Conservation (phyloP, 2,797 vertebrate species). For the Todus mexicanus region DNA sequence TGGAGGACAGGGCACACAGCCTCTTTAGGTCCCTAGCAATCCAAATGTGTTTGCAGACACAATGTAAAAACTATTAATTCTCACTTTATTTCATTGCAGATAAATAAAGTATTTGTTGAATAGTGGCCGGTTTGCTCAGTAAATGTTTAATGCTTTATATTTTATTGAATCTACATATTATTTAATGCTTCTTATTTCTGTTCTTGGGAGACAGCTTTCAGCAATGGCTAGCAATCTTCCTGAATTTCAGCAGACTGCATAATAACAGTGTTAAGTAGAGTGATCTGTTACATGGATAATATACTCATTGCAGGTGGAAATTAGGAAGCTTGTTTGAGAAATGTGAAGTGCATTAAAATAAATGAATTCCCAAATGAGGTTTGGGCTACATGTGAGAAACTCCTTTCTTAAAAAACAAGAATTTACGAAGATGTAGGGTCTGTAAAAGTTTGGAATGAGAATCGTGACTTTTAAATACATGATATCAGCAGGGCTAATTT, state of each 20-base stretch:
- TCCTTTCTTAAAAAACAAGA: background rate
- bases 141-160: slow-evolving; percentile 2
- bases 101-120: background rate
- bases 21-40: background rate
- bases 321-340: slow-evolving; percentile 4
- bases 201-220: background rate
- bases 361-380: background rate
- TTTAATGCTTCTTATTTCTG: background rate
- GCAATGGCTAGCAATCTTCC: background rate
- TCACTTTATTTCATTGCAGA: background rate
- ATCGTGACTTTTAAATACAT: background rate
- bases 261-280: background rate
- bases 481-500: background rate
- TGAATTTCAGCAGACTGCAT: background rate
- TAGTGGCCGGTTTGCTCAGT: background rate
- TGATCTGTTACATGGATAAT: background rate
- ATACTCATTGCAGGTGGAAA: background rate
- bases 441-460: background rate
- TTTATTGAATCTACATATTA: background rate
- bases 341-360: slow-evolving; percentile 7
- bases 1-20: rapidly evolving
- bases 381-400: background rate
- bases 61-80: background rate
- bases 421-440: background rate
- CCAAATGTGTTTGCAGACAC: background rate